Conservation (phyloP, 2,797 vertebrate species). For the Urosaurus nigricauda region DNA sequence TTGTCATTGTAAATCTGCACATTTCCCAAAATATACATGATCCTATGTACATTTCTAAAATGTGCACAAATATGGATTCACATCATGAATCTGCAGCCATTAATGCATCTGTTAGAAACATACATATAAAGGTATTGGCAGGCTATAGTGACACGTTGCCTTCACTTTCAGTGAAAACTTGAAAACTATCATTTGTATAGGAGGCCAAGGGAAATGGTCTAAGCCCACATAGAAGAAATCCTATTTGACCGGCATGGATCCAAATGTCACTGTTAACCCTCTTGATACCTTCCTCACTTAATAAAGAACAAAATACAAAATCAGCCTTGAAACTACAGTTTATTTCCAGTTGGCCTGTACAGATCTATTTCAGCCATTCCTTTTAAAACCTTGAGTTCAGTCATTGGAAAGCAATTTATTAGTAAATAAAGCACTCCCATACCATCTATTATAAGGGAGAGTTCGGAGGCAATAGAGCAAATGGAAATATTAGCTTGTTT, state of each 20-base stretch:
- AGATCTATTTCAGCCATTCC: neutral
- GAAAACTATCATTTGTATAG: neutral
- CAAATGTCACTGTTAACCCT: neutral
- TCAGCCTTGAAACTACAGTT: neutral
- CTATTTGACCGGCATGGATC: neutral
- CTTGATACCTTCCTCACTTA: neutral
- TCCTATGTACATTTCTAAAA: neutral
- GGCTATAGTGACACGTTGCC: neutral
- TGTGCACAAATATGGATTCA: neutral
- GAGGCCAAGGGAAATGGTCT: neutral
- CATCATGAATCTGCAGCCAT: neutral
- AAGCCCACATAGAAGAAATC: neutral
- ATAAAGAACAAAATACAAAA: neutral
- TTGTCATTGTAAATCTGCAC: neutral
- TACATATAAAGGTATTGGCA: neutral
- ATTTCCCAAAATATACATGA: neutral
- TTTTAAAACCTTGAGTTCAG: neutral
- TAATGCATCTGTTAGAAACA: neutral
- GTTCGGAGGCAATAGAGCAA: neutral
- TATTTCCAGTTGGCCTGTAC: neutral
- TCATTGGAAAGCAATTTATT: neutral
- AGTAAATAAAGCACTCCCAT: neutral
- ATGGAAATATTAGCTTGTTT: neutral
- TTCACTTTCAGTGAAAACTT: neutral
- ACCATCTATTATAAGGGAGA: neutral